These are phyloP conservation scores for Noctua fimbriata DNA, from an alignment of 2,888 invertebrate species.

Conservation along the genomic window DNA sequence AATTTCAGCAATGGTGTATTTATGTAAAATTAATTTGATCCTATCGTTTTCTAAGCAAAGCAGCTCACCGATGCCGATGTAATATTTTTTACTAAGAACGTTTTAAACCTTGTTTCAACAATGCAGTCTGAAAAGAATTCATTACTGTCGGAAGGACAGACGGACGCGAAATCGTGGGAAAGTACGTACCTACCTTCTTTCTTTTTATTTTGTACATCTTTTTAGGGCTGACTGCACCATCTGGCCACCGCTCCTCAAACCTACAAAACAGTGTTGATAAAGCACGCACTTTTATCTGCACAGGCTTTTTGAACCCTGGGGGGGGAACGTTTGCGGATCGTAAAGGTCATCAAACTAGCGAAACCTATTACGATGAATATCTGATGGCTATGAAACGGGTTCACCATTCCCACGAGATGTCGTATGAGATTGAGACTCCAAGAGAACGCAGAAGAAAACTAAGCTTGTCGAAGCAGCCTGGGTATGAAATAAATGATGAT, in stretches of 20 bases:
- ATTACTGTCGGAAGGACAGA: background rate
- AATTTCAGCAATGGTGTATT: background rate
- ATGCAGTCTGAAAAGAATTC: background rate
- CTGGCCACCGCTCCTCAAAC: background rate
- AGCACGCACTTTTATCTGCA: background rate
- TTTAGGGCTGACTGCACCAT: too few species aligned
- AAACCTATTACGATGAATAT: slow-evolving; percentile 75
- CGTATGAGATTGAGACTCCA: slow-evolving; percentile 69
- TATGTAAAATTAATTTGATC: too few species aligned
- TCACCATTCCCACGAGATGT: slow-evolving; percentile 59
- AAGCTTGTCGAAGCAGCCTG: slow-evolving; percentile 38
- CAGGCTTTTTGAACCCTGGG: background rate
- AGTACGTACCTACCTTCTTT: background rate
- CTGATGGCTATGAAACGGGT: slow-evolving; percentile 78
- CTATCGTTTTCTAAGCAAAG: background rate
- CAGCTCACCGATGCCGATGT: background rate
- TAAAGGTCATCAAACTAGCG: slow-evolving; percentile 25
- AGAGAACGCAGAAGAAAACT: slow-evolving; percentile 72
- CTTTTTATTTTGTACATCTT: too few species aligned
- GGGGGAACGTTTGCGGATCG: slow-evolving; percentile 1
- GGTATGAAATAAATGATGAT: slow-evolving; percentile 41
- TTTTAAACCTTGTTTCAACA: background rate
- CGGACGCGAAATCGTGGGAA: background rate
- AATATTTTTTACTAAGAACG: background rate
- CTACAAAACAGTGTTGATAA: background rate